These are phyloP conservation scores for Caenorhabditis sp. DNA, from an alignment of 2,888 invertebrate genomes.

Conservation along the genomic window DNA sequence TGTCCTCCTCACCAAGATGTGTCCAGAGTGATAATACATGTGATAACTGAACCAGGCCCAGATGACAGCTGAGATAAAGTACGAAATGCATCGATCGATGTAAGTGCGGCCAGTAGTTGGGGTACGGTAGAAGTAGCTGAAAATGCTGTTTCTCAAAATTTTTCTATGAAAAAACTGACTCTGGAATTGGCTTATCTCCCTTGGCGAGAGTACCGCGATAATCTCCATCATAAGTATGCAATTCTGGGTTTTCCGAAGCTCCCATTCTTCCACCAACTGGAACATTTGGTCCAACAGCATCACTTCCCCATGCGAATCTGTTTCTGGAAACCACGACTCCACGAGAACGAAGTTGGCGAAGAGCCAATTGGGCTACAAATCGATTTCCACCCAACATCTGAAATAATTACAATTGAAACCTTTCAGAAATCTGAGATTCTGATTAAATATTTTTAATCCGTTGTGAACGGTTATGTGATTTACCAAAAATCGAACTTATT, in stretches of 20 bases:
- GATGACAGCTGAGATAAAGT: constrained; percentile 57
- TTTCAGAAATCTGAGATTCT: neutral
- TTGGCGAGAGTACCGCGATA: constrained; percentile 57
- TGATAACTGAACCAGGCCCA: constrained; percentile 68
- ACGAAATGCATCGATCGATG: constrained; percentile 60
- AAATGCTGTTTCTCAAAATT: too few species aligned
- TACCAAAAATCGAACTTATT: neutral
- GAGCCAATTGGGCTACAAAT: constrained; percentile 34
- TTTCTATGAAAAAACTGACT: constrained; percentile 40
- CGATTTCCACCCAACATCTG: constrained; percentile 40
- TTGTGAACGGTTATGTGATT: neutral
- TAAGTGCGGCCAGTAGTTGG: constrained; percentile 62
- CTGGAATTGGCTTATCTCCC: constrained; percentile 62
- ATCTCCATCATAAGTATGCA: constrained; percentile 63
- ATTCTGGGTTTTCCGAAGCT: constrained; percentile 60
- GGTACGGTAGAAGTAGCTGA: constrained; percentile 64
- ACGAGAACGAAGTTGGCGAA: constrained; percentile 24
- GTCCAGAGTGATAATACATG: constrained; percentile 68
- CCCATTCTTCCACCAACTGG: constrained; percentile 63
- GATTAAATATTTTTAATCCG: neutral
- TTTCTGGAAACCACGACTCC: constrained; percentile 24
- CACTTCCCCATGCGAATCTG: constrained; percentile 59
- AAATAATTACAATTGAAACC: constrained; percentile 5
- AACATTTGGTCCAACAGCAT: constrained; percentile 59
- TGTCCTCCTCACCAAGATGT: constrained; percentile 50